Evolutionary conservation across 1,140 invertebrate genomes (phyloP), one percentile per base, ranked within the genome.

Genomic region (Drosophila neocordata): DNA sequence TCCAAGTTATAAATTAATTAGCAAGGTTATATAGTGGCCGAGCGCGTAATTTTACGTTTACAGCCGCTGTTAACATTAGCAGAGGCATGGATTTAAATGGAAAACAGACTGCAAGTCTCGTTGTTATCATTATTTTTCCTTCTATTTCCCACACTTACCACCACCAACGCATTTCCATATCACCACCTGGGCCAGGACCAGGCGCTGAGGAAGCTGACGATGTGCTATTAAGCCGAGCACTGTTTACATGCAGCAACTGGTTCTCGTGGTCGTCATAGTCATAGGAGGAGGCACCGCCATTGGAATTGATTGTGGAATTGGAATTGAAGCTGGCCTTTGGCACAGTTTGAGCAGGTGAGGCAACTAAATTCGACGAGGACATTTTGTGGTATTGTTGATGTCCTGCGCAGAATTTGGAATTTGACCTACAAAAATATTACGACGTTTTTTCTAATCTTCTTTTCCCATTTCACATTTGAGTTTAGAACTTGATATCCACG

Each of bases 131-230:
- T 1, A 6, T 6, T 31, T 31, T 31, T 31, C 3, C 1, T 31
- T 31, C 27, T 1, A 1, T n/a, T 4, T 7, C 8, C 15, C 2
- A 1, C 3, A 48, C 82, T 87, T 87, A 87, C 82, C 82, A 87
- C 82, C 83, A 87, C 82, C 78, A 81, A 63, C 73, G 82, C 82
- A 82, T 85, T 41, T 87, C 69, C 58, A 65, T 71, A 5, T 85
- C 81, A 41, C 62, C 63, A 13, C 51, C 61, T 1, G 67, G 60
- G 24, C 71, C 78, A 68, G 82, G 74, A 13, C 82, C 82, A 11
- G 82, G 82, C 9, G 82, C 82, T 18, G 82, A 87, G 12, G 79
- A 87, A 37, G 82, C 79, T 24, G 65, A 70, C 65, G 58, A 63
- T 69, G 12, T 51, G 24, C 55, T 72, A 48, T 52, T 52, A 13